phyloP scores from a whole-genome alignment of 2,113 vertebrate species.

The Passer montanus region DNA sequence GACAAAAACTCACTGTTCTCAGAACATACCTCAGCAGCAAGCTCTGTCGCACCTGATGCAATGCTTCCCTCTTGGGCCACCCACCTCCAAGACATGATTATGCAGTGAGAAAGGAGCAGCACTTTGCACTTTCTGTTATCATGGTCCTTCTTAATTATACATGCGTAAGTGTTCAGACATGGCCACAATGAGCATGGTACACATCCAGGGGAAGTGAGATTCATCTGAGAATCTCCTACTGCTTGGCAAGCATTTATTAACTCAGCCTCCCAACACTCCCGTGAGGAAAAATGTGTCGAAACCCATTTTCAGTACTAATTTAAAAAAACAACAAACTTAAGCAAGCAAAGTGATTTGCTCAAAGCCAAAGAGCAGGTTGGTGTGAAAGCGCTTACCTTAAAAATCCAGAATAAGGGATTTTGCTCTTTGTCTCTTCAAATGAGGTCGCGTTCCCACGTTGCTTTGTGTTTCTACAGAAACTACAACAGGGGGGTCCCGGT shows the following conservation, averaged over 20 bases:
- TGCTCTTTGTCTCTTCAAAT: neutral
- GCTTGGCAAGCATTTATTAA: constrained; percentile 48
- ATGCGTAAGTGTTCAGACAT: constrained; percentile 48
- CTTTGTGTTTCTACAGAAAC: constrained; percentile 21
- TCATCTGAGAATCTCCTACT: constrained; percentile 54
- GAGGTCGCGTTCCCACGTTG: neutral
- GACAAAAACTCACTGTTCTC: constrained; percentile 16
- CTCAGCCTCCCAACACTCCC: constrained; percentile 39
- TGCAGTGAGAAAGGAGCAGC: constrained; percentile 39
- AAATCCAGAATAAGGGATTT: constrained; percentile 46
- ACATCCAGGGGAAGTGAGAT: constrained; percentile 61
- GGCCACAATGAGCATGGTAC: constrained; percentile 44
- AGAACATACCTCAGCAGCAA: constrained; percentile 32
- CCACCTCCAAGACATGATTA: constrained; percentile 63
- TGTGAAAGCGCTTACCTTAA: constrained; percentile 42
- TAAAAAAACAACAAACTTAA: constrained; percentile 42
- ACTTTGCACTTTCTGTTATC: constrained; percentile 54
- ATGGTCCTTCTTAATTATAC: constrained; percentile 60
- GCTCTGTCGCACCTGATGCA: constrained; percentile 50
- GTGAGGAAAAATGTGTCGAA: constrained; percentile 64
- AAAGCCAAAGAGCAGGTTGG: constrained; percentile 42
- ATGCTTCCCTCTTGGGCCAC: constrained; percentile 50
- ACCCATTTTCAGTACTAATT: constrained; percentile 59
- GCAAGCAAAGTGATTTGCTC: constrained; percentile 46
- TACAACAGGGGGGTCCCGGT: neutral